A percentile compares a stretch with the other conserved stretches of the same genome.
Conservation (phyloP, 2,113 vertebrate genomes). For the Psammodynastes pulverulentus region DNA sequence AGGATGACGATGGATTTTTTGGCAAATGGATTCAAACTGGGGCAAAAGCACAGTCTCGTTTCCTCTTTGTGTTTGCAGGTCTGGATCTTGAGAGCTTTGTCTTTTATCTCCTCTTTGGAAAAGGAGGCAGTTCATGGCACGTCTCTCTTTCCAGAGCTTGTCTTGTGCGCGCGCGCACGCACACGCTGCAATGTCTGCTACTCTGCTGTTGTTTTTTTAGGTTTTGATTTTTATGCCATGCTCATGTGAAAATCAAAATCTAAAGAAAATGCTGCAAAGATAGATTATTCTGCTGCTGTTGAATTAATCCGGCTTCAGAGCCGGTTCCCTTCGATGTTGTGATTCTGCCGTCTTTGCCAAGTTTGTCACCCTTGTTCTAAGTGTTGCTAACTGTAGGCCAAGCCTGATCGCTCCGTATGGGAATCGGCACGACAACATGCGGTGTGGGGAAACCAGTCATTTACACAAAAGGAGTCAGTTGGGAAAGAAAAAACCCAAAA, state of each 20-base stretch:
- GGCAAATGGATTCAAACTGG: neutral
- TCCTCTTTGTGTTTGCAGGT: conserved; percentile 1
- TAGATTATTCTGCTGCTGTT: conserved; percentile 32
- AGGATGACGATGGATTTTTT: neutral
- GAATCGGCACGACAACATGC: neutral
- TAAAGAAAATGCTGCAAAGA: conserved; percentile 68
- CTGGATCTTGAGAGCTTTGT: conserved; percentile 9
- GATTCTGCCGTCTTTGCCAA: neutral
- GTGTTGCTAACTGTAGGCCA: conserved; percentile 1
- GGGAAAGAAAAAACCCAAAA: neutral
- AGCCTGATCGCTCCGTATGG: neutral
- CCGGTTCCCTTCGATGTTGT: neutral
- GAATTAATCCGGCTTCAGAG: conserved; percentile 9
- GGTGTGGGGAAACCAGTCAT: neutral
- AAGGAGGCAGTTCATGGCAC: conserved; percentile 1
- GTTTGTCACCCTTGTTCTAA: neutral
- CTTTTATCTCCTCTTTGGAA: conserved; percentile 27
- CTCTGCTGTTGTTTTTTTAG: conserved; percentile 75
- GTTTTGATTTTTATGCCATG: conserved; percentile 74
- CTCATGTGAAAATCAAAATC: conserved; percentile 70
- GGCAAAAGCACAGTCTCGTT: neutral
- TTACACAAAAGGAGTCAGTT: neutral
- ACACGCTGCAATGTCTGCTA: conserved; percentile 36
- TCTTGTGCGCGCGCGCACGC: neutral
- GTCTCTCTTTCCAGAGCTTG: neutral